Percentiles rank a stretch among this genome's conserved stretches.
Conservation (phyloP, 2,888 invertebrate genomes). For the Cephonodes hylas region DNA sequence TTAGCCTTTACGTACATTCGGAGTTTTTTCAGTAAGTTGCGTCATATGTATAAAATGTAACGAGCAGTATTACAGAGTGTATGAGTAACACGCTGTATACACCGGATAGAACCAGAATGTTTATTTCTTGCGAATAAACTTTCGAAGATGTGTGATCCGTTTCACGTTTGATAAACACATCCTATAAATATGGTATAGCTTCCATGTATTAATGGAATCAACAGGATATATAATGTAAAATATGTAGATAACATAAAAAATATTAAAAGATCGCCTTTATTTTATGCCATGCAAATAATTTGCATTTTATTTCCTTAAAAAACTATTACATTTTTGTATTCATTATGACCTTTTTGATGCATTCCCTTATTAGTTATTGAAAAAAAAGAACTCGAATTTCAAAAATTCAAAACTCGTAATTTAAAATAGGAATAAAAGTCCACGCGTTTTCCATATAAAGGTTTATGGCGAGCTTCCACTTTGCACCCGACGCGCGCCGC, state of each 20-base stretch:
- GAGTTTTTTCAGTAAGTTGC: background rate
- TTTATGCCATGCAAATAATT: no score
- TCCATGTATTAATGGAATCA: background rate
- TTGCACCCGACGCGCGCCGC: constrained; percentile 31
- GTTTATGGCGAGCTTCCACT: constrained; percentile 34
- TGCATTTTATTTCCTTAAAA: no score
- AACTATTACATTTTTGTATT: no score
- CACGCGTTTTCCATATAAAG: constrained; percentile 28
- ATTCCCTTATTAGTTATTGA: no score
- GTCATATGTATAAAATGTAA: background rate
- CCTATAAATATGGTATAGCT: background rate
- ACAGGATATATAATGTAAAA: background rate
- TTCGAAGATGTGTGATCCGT: background rate
- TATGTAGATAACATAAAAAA: background rate
- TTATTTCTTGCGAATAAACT: background rate
- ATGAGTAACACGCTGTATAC: background rate
- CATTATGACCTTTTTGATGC: no score
- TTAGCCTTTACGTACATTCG: background rate
- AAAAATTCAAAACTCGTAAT: background rate
- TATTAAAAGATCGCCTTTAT: no score
- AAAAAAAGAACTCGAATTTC: background rate
- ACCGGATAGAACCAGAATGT: background rate
- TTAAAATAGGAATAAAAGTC: background rate
- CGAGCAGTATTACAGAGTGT: background rate
- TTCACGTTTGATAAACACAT: background rate